A percentile compares a stretch with the other conserved stretches of the same genome.
Conservation (phyloP, 2,113 vertebrate species). For the Trogon melanurus region DNA sequence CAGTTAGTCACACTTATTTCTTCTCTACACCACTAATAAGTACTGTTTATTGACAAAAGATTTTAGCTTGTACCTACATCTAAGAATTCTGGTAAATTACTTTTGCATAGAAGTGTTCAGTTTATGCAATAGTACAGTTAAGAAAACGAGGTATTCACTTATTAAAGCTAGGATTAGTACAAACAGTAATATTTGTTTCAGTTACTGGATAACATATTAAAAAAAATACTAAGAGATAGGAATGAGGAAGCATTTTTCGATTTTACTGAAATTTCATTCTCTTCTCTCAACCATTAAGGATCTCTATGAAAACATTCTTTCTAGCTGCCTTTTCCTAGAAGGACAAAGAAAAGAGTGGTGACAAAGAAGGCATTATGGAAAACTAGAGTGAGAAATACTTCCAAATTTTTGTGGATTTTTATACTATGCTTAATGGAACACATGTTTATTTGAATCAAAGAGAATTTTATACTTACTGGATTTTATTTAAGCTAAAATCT, state of each 20-base stretch:
- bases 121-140: not conserved
- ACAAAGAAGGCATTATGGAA: conserved; percentile 61
- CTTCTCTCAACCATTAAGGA: not conserved
- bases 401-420: not conserved
- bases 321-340: not conserved
- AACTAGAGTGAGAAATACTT: conserved; percentile 27
- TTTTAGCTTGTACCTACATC: not conserved
- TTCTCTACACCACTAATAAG: not conserved
- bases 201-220: not conserved
- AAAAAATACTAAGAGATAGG: not conserved
- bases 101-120: not conserved
- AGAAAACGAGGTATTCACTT: not conserved
- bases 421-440: conserved; percentile 6
- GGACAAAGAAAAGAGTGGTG: conserved; percentile 4
- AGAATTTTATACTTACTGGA: conserved; percentile 22
- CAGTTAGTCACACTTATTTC: not conserved
- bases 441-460: conserved; percentile 38
- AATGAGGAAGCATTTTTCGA: not conserved
- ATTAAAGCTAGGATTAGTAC: not conserved
- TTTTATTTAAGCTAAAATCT: conserved; percentile 28
- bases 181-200: not conserved
- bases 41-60: not conserved
- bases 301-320: not conserved
- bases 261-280: not conserved
- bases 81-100: not conserved